Conservation (phyloP, 35 echinoderm and acorn worm genomes). For the Antedon bifida region DNA sequence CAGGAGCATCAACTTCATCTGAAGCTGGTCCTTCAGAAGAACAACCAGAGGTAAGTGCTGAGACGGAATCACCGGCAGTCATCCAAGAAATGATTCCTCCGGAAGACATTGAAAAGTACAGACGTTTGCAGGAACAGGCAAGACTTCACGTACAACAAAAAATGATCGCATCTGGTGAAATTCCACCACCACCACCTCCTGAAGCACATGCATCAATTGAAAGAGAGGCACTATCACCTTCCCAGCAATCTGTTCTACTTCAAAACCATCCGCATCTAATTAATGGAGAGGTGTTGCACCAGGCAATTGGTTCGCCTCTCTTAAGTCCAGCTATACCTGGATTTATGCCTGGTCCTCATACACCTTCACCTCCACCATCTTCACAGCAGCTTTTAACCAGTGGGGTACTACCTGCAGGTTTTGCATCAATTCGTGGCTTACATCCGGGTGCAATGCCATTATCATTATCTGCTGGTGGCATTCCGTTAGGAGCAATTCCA, state of each 20-base stretch:
- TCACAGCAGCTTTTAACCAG: background rate
- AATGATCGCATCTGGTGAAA: background rate
- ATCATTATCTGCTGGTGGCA: background rate
- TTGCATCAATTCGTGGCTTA: background rate
- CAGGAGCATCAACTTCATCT: background rate
- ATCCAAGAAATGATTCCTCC: slow-evolving; percentile 6
- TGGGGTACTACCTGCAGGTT: background rate
- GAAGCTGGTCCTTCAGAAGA: background rate
- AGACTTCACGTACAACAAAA: slow-evolving; percentile 1
- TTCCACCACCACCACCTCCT: background rate
- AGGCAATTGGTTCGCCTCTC: background rate
- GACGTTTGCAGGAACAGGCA: slow-evolving; percentile 5
- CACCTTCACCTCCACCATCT: background rate
- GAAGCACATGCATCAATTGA: background rate
- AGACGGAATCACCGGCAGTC: background rate
- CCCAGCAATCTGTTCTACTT: background rate
- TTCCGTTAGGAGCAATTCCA: background rate
- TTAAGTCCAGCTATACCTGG: background rate
- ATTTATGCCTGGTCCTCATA: background rate
- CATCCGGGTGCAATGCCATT: background rate
- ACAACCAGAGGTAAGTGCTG: background rate
- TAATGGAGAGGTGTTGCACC: background rate
- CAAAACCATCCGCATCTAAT: background rate
- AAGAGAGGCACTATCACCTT: background rate
- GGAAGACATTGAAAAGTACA: slow-evolving; percentile 12